These are phyloP conservation scores for Numenius phaeopus DNA, from an alignment of 2,797 vertebrate genomes.

Conservation along the genomic window DNA sequence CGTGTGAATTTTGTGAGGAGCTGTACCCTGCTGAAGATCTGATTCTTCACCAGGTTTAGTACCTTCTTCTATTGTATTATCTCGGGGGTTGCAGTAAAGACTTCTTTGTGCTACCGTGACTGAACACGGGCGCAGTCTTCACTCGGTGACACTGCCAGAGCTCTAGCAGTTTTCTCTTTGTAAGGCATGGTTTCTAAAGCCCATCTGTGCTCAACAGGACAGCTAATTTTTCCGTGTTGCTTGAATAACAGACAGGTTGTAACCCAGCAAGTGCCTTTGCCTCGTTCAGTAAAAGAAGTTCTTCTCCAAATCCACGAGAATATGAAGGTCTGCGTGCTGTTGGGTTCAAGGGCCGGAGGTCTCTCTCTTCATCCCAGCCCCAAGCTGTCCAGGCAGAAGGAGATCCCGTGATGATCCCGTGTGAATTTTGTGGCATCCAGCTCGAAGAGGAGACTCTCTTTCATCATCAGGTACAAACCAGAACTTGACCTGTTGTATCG, in stretches of 20 bases:
- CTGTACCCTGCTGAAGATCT: conserved; percentile 95
- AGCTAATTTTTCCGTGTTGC: background rate
- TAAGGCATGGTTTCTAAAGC: background rate
- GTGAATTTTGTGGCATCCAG: conserved; percentile 95
- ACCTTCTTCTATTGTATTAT: background rate
- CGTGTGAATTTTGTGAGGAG: conserved; percentile 97
- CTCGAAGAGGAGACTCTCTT: conserved; percentile 92
- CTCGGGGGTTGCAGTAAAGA: background rate
- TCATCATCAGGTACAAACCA: conserved; percentile 90
- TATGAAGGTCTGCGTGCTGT: background rate
- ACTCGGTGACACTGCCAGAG: background rate
- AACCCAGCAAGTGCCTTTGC: conserved; percentile 90
- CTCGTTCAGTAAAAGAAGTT: conserved; percentile 86
- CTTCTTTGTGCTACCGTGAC: background rate
- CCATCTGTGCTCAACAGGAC: background rate
- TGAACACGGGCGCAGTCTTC: background rate
- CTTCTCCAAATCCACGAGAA: conserved; percentile 65
- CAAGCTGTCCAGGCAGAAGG: conserved; percentile 77
- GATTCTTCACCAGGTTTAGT: conserved; percentile 93
- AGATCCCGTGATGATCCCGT: conserved; percentile 87
- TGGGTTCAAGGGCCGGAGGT: conserved; percentile 61
- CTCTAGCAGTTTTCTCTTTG: background rate
- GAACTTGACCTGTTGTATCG: background rate
- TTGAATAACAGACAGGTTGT: conserved; percentile 88
- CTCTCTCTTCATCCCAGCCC: conserved; percentile 79